Conservation (phyloP, 2,113 vertebrate species). For the Leucopsar rothschildi region DNA sequence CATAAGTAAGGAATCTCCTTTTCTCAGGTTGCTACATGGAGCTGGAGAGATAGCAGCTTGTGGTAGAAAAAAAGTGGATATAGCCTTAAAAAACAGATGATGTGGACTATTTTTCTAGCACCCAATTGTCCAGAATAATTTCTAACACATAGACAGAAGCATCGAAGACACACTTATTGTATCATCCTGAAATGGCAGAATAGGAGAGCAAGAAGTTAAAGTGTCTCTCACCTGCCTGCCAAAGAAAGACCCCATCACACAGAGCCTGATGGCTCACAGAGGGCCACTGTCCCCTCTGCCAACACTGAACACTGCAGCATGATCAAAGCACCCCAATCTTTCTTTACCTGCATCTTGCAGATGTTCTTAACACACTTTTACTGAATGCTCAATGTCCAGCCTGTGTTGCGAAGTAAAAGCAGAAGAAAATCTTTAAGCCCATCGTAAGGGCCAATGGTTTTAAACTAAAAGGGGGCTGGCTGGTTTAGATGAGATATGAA, state of each 20-base stretch:
- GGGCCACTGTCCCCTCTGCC: not conserved
- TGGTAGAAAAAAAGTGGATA: not conserved
- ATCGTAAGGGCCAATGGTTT: not conserved
- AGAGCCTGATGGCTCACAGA: not conserved
- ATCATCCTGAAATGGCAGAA: not conserved
- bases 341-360: not conserved
- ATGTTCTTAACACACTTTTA: not conserved
- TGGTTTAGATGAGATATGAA: not conserved
- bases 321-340: not conserved
- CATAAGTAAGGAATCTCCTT: not conserved
- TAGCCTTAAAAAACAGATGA: not conserved
- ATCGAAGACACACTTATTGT: not conserved
- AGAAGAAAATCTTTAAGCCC: not conserved
- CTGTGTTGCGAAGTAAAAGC: not conserved
- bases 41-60: not conserved
- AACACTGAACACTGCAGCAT: not conserved
- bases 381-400: not conserved
- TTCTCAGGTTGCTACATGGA: not conserved
- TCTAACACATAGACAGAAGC: not conserved
- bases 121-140: not conserved
- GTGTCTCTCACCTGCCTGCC: not conserved
- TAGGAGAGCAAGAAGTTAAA: not conserved
- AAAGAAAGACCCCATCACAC: not conserved
- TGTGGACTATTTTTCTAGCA: not conserved
- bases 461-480: not conserved